Evolutionary conservation across 2,113 vertebrate species (phyloP).

Genomic region (Tricholaema leucomelas): DNA sequence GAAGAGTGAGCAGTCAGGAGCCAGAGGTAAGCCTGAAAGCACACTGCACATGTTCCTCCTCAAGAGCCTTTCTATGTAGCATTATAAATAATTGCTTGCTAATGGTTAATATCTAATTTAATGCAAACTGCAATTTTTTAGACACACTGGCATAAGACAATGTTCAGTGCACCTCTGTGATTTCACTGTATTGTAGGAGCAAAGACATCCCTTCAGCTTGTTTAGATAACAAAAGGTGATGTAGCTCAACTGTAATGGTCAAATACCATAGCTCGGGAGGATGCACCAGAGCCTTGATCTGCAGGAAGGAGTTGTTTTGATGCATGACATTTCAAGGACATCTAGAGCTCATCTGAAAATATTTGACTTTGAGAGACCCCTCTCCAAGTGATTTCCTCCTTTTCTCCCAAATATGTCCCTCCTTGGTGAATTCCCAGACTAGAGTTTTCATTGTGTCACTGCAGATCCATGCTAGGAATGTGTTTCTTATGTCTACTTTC

Average conservation of each 20-base stretch:
- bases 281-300: background rate
- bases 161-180: background rate
- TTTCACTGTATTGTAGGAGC: background rate
- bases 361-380: background rate
- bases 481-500: conserved; percentile 42
- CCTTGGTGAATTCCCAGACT: conserved; percentile 13
- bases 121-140: background rate
- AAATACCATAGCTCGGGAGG: background rate
- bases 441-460: conserved; percentile 6
- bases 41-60: background rate
- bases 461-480: conserved; percentile 51
- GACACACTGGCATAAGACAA: background rate
- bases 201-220: background rate
- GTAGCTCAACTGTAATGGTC: background rate
- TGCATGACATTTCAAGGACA: background rate
- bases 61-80: background rate
- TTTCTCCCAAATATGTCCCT: conserved; percentile 42
- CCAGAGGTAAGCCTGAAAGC: background rate
- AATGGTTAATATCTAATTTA: background rate
- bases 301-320: background rate
- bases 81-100: background rate
- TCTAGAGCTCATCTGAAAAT: background rate
- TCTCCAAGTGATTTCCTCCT: background rate
- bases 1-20: background rate
- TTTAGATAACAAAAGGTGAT: background rate